These are phyloP conservation scores for Todiramphus saurophagus DNA, from an alignment of 2,113 vertebrate species.

Conservation along the genomic window DNA sequence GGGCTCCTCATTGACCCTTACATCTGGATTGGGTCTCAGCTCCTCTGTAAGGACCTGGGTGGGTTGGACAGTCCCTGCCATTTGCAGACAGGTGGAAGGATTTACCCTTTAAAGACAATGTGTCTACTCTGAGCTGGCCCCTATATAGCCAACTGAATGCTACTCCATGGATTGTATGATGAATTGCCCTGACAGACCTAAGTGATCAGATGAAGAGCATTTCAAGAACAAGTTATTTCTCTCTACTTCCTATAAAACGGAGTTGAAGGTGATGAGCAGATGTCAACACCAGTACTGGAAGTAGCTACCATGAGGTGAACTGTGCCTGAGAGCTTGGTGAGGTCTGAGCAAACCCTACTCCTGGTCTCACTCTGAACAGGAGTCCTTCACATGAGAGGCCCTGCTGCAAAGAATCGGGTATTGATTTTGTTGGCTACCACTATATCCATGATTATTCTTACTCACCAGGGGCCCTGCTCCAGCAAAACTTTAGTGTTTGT, in stretches of 20 bases:
- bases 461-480: background rate
- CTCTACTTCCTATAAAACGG: background rate
- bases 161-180: background rate
- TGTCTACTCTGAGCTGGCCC: background rate
- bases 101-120: background rate
- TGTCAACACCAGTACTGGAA: background rate
- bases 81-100: background rate
- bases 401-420: background rate
- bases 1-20: background rate
- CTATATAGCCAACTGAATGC: background rate
- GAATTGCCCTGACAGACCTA: background rate
- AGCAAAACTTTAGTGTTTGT: constrained; percentile 12
- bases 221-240: background rate
- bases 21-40: background rate
- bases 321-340: background rate
- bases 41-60: background rate
- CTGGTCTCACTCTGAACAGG: background rate
- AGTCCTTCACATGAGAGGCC: background rate
- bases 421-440: background rate
- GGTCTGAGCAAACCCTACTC: background rate
- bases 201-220: background rate
- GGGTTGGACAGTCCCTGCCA: background rate
- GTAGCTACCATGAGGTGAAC: background rate
- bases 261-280: background rate
- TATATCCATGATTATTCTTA: background rate